These are phyloP conservation scores for Darevskia nairensis DNA, from an alignment of 2,797 vertebrate species.

Conservation along the genomic window DNA sequence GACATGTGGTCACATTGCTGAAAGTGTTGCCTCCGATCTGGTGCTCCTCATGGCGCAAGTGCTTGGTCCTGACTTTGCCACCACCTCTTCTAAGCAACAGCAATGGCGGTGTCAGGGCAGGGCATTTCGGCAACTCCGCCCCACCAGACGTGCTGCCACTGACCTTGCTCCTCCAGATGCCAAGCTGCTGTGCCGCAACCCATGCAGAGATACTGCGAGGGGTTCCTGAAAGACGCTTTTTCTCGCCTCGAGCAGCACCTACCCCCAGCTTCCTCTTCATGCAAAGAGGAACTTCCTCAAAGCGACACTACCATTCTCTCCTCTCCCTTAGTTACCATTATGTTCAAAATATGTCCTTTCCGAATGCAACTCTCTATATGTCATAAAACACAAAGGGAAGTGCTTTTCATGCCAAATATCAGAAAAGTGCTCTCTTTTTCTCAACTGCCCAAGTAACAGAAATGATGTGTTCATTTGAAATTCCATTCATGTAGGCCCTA, in stretches of 20 bases:
- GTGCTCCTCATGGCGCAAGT: too few species aligned
- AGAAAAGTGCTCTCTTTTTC: conserved; percentile 72
- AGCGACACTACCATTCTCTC: conserved; percentile 48
- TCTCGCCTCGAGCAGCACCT: neutral
- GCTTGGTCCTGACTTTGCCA: too few species aligned
- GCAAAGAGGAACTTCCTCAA: conserved; percentile 51
- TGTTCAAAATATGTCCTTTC: conserved; percentile 72
- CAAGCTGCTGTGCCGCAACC: neutral
- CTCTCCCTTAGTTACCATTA: conserved; percentile 65
- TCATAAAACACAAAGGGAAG: conserved; percentile 80
- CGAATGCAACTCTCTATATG: conserved; percentile 73
- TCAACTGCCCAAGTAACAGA: conserved; percentile 72
- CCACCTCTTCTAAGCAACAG: too few species aligned
- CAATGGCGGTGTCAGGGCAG: too few species aligned
- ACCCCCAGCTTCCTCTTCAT: conserved; percentile 22
- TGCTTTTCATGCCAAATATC: conserved; percentile 78
- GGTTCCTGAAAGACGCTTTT: neutral
- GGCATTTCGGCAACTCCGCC: too few species aligned
- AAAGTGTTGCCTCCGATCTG: too few species aligned
- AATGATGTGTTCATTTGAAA: conserved; percentile 81
- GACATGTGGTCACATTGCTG: too few species aligned
- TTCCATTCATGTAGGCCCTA: conserved; percentile 84
- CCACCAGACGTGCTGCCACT: too few species aligned
- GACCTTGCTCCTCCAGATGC: neutral
- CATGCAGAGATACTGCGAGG: neutral